phyloP scores from a whole-genome alignment of 1,140 invertebrate species.

The Formica selysi region DNA sequence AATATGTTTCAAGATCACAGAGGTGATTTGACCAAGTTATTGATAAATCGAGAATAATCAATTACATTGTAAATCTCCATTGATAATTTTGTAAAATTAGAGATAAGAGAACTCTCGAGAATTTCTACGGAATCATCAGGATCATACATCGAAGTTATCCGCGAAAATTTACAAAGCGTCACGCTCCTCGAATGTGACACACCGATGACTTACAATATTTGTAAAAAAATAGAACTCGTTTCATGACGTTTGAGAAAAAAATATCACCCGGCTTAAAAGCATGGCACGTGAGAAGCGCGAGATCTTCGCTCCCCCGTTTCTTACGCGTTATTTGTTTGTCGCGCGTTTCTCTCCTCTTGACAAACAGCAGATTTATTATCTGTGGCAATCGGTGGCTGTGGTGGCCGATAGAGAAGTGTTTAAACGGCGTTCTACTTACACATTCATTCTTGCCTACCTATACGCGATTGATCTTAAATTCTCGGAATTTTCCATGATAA shows the following conservation, averaged over 20 bases:
- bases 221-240: slow-evolving; percentile 1
- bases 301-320: neutral
- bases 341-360: neutral
- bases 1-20: too few species aligned
- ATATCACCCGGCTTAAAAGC: neutral
- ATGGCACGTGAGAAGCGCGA: neutral
- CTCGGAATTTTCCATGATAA: slow-evolving; percentile 40
- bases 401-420: slow-evolving; percentile 5
- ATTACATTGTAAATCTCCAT: neutral
- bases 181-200: neutral
- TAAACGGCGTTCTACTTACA: neutral
- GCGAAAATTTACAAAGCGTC: neutral
- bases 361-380: slow-evolving; percentile 45
- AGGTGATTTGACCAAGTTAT: too few species aligned
- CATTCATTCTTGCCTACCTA: neutral
- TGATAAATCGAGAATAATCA: too few species aligned
- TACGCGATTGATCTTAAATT: neutral
- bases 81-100: neutral
- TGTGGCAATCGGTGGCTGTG: neutral
- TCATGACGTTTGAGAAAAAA: slow-evolving; percentile 1
- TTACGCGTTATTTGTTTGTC: slow-evolving; percentile 28
- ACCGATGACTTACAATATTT: neutral
- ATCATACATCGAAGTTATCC: too few species aligned
- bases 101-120: too few species aligned
- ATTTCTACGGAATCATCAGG: too few species aligned